Conservation (phyloP, 2,797 vertebrate species). For the Psittacula derbiana region DNA sequence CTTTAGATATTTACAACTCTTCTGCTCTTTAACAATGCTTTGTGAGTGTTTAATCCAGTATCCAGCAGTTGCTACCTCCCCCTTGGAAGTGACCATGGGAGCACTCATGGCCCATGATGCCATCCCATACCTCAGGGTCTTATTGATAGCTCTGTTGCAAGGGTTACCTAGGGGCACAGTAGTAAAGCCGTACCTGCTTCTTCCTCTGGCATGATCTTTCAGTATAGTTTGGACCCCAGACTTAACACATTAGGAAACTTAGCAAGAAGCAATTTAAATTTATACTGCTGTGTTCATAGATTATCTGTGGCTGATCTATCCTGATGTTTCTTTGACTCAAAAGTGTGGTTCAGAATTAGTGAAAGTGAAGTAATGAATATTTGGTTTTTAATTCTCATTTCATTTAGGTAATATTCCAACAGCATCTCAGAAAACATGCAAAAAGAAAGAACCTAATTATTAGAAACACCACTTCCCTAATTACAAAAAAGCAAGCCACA, state of each 20-base stretch:
- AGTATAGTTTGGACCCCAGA: neutral
- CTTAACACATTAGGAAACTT: neutral
- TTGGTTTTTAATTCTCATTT: neutral
- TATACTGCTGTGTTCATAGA: fast-evolving
- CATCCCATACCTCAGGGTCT: neutral
- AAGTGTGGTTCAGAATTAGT: neutral
- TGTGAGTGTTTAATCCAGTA: neutral
- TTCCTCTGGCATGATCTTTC: neutral
- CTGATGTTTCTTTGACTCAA: neutral
- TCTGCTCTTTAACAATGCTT: neutral
- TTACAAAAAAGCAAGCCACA: neutral
- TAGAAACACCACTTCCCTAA: neutral
- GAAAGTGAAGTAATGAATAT: neutral
- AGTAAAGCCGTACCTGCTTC: neutral
- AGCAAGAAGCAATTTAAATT: neutral
- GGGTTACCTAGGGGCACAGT: neutral
- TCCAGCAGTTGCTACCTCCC: neutral
- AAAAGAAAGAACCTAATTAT: neutral
- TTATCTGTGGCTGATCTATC: neutral
- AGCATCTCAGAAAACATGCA: neutral
- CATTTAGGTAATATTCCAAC: neutral
- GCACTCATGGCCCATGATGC: neutral
- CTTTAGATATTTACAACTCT: neutral
- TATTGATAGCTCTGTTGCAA: neutral
- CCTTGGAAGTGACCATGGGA: neutral